Percentiles rank a stretch among this genome's conserved stretches.
Conservation (phyloP, 2,113 vertebrate species). For the Cathartes aura region DNA sequence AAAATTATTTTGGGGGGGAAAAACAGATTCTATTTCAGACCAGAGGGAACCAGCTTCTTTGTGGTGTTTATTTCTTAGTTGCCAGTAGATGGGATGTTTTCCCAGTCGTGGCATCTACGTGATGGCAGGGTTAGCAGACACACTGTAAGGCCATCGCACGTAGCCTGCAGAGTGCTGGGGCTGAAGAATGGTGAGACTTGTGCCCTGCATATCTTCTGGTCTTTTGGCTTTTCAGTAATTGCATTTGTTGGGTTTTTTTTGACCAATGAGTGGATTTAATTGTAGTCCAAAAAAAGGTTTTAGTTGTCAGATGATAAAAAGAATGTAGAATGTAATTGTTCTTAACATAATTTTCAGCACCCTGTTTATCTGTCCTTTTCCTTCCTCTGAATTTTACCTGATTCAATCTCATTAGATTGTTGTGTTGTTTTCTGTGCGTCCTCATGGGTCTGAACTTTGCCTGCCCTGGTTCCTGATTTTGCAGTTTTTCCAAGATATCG, state of each 20-base stretch:
- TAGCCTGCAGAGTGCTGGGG: accelerated
- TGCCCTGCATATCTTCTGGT: neutral
- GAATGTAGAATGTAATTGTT: neutral
- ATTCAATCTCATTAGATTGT: neutral
- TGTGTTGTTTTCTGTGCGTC: neutral
- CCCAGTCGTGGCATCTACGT: neutral
- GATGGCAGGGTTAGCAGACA: neutral
- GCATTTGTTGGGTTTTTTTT: neutral
- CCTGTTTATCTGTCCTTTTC: neutral
- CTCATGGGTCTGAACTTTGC: neutral
- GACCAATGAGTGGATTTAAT: neutral
- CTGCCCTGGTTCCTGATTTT: neutral
- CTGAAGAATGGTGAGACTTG: neutral
- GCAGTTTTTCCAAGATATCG: neutral
- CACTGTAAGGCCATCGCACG: neutral
- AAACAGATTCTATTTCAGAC: neutral
- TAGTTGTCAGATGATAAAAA: neutral
- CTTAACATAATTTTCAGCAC: neutral
- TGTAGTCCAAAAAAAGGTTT: neutral
- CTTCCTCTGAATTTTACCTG: neutral
- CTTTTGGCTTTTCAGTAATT: neutral
- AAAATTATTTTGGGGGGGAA: accelerated
- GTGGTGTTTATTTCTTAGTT: neutral
- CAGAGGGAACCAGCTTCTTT: neutral
- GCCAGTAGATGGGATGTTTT: neutral